Evolutionary conservation across 2,113 vertebrate genomes (phyloP).

Genomic region (Coreoperca whiteheadi): DNA sequence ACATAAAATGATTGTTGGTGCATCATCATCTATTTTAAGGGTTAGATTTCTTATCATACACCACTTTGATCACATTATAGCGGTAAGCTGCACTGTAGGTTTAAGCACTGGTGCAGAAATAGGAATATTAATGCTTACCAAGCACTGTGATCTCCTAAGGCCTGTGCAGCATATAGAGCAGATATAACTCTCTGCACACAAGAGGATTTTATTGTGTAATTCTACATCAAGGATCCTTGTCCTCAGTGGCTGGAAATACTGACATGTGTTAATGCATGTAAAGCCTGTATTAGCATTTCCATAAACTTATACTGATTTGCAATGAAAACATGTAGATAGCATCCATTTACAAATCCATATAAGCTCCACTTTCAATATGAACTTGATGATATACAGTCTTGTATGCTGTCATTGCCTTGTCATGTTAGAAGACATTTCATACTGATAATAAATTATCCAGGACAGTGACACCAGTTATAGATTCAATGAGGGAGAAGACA

Average conservation of each 20-base stretch:
- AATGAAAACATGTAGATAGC: slow-evolving; percentile 21
- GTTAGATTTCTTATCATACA: background rate
- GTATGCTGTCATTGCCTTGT: background rate
- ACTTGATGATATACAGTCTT: background rate
- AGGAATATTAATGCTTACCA: slow-evolving; percentile 54
- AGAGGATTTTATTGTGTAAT: slow-evolving; percentile 68
- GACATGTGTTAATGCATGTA: slow-evolving; percentile 59
- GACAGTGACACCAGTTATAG: background rate
- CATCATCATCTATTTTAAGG: background rate
- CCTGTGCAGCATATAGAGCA: slow-evolving; percentile 54
- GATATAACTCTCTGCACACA: slow-evolving; percentile 52
- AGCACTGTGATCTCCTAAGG: slow-evolving; percentile 50
- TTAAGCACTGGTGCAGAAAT: slow-evolving; percentile 49
- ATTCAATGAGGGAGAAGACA: slow-evolving; percentile 10
- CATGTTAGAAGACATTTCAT: background rate
- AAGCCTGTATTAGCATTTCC: slow-evolving; percentile 55
- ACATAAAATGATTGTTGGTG: background rate
- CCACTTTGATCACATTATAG: slow-evolving; percentile 42
- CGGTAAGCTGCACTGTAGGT: slow-evolving; percentile 25
- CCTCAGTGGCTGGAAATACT: slow-evolving; percentile 27
- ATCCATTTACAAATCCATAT: slow-evolving; percentile 43
- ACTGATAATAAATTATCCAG: background rate
- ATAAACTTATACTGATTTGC: slow-evolving; percentile 22
- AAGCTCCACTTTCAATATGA: background rate
- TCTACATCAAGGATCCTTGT: slow-evolving; percentile 52